phyloP scores from a whole-genome alignment of 2,113 vertebrate species.

The Mionectes macconnelli region DNA sequence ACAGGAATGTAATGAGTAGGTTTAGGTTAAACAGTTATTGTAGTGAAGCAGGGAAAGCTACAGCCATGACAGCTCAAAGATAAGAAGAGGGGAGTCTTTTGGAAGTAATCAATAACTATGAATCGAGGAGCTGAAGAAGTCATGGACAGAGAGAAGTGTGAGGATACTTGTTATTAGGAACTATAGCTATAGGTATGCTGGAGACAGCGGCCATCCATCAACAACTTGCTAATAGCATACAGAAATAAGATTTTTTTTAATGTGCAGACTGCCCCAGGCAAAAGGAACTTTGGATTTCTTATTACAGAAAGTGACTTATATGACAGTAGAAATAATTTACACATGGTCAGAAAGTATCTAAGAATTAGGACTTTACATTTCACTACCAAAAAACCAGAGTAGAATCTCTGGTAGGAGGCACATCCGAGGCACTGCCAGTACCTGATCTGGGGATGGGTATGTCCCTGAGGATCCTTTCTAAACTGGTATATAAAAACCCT shows the following conservation, averaged over 20 bases:
- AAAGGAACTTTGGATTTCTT: background rate
- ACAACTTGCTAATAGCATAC: background rate
- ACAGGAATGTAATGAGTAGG: background rate
- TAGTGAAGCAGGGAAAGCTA: background rate
- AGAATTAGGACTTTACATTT: background rate
- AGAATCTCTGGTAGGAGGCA: background rate
- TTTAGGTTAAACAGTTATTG: background rate
- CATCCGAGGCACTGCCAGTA: background rate
- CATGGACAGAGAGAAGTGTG: background rate
- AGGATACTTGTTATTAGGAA: background rate
- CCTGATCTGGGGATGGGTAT: background rate
- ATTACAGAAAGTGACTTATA: background rate
- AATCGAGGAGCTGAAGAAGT: background rate
- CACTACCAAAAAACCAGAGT: background rate
- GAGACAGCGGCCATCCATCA: background rate
- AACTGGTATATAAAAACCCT: background rate
- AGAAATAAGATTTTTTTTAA: background rate
- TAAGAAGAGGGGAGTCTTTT: background rate
- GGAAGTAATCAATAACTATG: background rate
- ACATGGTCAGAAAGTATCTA: background rate
- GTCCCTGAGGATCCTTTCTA: background rate
- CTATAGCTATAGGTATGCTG: background rate
- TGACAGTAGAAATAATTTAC: conserved; percentile 8
- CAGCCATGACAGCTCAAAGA: background rate
- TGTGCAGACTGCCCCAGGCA: background rate